phyloP scores from a whole-genome alignment of 2,797 vertebrate species.

The Apogon hyalosoma region DNA sequence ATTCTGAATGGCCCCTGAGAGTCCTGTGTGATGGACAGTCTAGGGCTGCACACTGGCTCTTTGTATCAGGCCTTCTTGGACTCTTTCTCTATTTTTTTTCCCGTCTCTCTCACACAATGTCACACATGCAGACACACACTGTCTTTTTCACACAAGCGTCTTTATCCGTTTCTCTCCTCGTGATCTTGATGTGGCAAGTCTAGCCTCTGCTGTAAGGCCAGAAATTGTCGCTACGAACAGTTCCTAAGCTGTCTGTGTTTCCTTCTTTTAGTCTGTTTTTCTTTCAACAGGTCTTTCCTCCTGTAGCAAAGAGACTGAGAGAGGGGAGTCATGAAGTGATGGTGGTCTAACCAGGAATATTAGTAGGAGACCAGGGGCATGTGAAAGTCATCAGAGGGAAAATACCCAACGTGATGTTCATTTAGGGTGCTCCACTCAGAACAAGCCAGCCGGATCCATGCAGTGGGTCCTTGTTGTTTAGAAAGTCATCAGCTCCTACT shows the following conservation, averaged over 20 bases:
- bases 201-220: constrained; percentile 33
- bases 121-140: constrained; percentile 32
- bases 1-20: constrained; percentile 76
- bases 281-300: not conserved
- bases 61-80: constrained; percentile 75
- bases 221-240: constrained; percentile 51
- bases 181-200: constrained; percentile 55
- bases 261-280: constrained; percentile 17
- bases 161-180: constrained; percentile 42
- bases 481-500: constrained; percentile 48
- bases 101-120: constrained; percentile 49
- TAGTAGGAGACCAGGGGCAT: constrained; percentile 66
- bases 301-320: constrained; percentile 17
- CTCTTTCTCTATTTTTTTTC: constrained; percentile 38
- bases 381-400: constrained; percentile 78
- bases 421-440: constrained; percentile 54
- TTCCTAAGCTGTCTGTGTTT: constrained; percentile 46
- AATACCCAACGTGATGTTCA: constrained; percentile 73
- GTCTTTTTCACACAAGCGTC: constrained; percentile 42
- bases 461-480: constrained; percentile 51
- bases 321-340: constrained; percentile 50
- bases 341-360: constrained; percentile 53
- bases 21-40: constrained; percentile 76
- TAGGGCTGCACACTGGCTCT: constrained; percentile 74
- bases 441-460: constrained; percentile 47